These are phyloP conservation scores for Charaxes varanes DNA, from an alignment of 1,140 invertebrate genomes.

Conservation along the genomic window DNA sequence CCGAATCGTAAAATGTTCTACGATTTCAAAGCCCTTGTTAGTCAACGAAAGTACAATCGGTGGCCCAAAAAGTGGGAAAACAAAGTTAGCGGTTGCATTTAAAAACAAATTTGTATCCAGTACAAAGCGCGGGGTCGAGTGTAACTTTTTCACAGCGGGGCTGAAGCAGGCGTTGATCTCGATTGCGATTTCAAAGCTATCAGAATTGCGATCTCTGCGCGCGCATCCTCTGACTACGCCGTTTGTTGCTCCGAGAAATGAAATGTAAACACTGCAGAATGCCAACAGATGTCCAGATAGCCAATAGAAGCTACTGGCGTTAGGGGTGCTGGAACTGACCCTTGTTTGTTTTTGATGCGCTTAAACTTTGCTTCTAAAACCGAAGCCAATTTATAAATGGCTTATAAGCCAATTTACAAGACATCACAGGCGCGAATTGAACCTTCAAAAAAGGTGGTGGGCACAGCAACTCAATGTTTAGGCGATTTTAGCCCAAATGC, in stretches of 20 bases:
- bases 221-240: conserved; percentile 42
- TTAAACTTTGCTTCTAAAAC: too few relatives aligned
- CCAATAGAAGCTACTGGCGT: conserved; percentile 38
- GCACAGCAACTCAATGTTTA: too few relatives aligned
- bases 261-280: conserved; percentile 63
- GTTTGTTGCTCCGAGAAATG: conserved; percentile 64
- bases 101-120: conserved; percentile 11
- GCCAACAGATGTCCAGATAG: conserved; percentile 68
- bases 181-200: conserved; percentile 60
- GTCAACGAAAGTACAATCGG: not conserved
- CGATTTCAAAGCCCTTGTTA: not conserved
- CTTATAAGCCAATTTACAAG: too few relatives aligned
- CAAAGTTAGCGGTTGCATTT: conserved; percentile 8
- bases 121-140: conserved; percentile 7
- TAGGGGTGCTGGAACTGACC: conserved; percentile 8
- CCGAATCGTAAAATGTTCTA: not conserved
- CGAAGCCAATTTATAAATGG: too few relatives aligned
- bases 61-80: conserved; percentile 1
- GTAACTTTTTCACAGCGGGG: conserved; percentile 24
- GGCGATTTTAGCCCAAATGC: too few relatives aligned
- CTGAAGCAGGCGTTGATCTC: conserved; percentile 34
- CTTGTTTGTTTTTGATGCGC: not conserved
- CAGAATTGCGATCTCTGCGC: conserved; percentile 54
- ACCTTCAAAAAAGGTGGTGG: too few relatives aligned
- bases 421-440: too few relatives aligned